Base-by-base conservation (phyloP, 30 jellyfish, hydroid and myxozoan genomes). In the Nemopilema nomurai region DNA sequence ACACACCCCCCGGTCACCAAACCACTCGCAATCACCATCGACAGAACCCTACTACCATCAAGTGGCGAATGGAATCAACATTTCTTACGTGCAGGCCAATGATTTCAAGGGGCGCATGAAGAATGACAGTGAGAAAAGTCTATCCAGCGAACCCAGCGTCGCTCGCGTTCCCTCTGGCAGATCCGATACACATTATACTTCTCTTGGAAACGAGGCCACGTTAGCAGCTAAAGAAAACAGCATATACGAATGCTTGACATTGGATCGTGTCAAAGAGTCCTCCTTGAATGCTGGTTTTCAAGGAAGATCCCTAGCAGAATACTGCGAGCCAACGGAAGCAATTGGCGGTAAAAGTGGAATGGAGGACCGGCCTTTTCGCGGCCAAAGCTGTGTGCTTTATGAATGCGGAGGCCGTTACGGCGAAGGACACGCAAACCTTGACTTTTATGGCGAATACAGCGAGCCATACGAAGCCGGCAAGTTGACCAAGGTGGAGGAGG, bases 291-390 rank as follows among this genome's bases (percentile, higher is more conserved):
- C n/a, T n/a, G n/a, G n/a, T n/a, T n/a, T n/a, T n/a, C n/a, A n/a
- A n/a, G n/a, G n/a, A n/a, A n/a, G n/a, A n/a, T n/a, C n/a, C n/a
- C 81, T 80, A 4, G 90, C 82, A 18, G 90, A 67, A 80, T 80
- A 80, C 26, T 80, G 82, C 32, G 81, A 26, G 62, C 90, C 90
- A 23, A 31, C 28, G 30, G 27, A 18, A 13, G 90, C 28, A n/a
- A 52, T n/a, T n/a, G n/a, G n/a, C n/a, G n/a, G n/a, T n/a, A n/a
- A n/a, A n/a, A n/a, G n/a, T n/a, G n/a, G n/a, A n/a, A n/a, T n/a
- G n/a, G n/a, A n/a, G n/a, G n/a, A n/a, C n/a, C n/a, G n/a, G n/a
- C n/a, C n/a, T 0, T 25, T 50, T 23, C 4, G 22, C 31, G 51
- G 52, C 7, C 41, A 67, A 19, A 67, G 33, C 31, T 29, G 67